These are phyloP conservation scores for Saguinus midas DNA, from an alignment of 2,113 vertebrate genomes.

Conservation along the genomic window DNA sequence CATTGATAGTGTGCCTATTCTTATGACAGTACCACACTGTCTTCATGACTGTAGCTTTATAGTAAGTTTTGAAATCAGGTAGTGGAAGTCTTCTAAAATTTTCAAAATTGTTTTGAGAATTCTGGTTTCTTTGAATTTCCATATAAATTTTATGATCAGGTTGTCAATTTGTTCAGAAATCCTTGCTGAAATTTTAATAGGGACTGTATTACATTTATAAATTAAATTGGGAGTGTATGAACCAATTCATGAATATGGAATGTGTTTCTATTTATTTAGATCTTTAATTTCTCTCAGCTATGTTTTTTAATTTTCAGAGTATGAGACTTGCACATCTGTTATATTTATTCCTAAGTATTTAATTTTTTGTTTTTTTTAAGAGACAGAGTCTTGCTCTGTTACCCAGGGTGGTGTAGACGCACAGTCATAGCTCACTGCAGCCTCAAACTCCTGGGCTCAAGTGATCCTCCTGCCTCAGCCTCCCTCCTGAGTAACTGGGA, in stretches of 20 bases:
- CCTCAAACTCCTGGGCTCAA: no score
- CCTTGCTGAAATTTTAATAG: background rate
- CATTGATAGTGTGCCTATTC: background rate
- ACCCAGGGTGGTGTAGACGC: no score
- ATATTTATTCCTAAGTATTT: background rate
- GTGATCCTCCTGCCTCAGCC: no score
- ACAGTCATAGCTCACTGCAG: no score
- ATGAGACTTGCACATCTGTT: background rate
- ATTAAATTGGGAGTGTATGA: background rate
- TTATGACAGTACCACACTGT: background rate
- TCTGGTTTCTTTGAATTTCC: background rate
- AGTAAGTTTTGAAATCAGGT: background rate
- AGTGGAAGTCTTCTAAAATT: background rate
- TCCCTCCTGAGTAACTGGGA: no score
- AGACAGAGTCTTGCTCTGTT: no score
- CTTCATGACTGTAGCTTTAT: background rate
- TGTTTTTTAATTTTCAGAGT: background rate
- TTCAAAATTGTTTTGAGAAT: background rate
- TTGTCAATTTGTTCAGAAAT: background rate
- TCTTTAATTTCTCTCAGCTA: background rate
- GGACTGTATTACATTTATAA: background rate
- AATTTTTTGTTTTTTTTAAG: background rate
- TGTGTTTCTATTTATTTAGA: background rate
- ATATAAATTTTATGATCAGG: background rate
- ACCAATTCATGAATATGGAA: background rate